phyloP scores from a whole-genome alignment of 2,888 invertebrate species.

The Dysmachus trigonus region DNA sequence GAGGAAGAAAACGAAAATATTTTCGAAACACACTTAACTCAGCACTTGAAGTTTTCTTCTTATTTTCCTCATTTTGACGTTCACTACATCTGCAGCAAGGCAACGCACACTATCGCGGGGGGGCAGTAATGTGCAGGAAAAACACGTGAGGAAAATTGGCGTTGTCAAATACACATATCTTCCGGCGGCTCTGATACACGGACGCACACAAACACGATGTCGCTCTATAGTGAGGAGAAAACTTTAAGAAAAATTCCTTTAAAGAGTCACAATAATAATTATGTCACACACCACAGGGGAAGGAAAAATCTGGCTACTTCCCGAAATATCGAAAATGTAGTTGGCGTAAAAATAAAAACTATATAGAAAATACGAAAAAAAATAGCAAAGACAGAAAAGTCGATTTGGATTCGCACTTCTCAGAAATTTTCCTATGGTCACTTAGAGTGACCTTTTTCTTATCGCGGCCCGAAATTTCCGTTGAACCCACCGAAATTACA shows the following conservation, averaged over 20 bases:
- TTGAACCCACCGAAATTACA: neutral
- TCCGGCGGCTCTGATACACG: neutral
- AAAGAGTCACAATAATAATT: neutral
- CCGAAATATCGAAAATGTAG: neutral
- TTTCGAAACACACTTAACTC: neutral
- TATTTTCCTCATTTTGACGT: neutral
- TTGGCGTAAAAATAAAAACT: neutral
- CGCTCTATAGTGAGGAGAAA: neutral
- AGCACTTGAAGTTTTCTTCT: neutral
- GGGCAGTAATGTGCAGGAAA: neutral
- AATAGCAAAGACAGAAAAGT: neutral
- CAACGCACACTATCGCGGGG: neutral
- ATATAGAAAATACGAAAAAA: neutral
- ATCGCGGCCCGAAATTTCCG: neutral
- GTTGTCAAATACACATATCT: neutral
- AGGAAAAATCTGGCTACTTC: neutral
- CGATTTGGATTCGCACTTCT: neutral
- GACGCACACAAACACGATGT: neutral
- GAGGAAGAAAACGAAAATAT: neutral
- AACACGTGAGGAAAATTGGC: slow-evolving; percentile 1
- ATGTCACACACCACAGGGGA: neutral
- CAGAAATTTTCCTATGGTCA: neutral
- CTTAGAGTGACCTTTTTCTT: neutral
- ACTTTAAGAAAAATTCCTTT: neutral
- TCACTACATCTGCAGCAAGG: neutral